Percentiles rank a stretch among this genome's conserved stretches.
phyloP scores from a whole-genome alignment of 2,797 vertebrate species.

The Pelodytes ibericus region DNA sequence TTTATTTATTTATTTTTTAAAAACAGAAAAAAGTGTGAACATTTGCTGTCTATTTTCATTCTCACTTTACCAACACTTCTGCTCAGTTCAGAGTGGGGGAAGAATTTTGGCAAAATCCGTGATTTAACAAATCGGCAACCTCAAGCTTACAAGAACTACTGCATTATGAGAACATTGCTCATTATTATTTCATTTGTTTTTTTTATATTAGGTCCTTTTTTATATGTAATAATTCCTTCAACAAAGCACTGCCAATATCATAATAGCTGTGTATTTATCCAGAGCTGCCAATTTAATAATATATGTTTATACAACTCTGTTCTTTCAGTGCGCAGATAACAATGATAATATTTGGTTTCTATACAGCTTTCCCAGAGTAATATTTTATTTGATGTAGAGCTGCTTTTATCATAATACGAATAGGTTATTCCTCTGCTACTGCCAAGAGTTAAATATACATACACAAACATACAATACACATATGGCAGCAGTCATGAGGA shows the following conservation, averaged over 20 bases:
- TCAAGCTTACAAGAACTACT: constrained; percentile 5
- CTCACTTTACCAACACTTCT: neutral
- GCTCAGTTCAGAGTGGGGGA: neutral
- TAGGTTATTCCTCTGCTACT: constrained; percentile 13
- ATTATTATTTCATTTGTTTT: constrained; percentile 37
- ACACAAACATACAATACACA: constrained; percentile 40
- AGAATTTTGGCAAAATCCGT: constrained; percentile 1
- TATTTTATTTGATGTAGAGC: constrained; percentile 46
- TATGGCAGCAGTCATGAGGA: neutral
- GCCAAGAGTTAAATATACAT: constrained; percentile 30
- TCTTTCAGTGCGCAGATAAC: constrained; percentile 43
- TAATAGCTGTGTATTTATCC: constrained; percentile 44
- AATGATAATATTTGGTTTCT: constrained; percentile 40
- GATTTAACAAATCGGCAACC: neutral
- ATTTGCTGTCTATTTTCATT: neutral
- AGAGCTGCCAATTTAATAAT: constrained; percentile 52
- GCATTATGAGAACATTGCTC: constrained; percentile 27
- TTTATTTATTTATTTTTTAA: neutral
- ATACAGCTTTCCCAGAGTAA: constrained; percentile 34
- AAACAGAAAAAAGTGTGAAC: constrained; percentile 9
- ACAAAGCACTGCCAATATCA: constrained; percentile 33
- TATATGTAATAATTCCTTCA: constrained; percentile 27
- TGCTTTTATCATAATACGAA: constrained; percentile 41
- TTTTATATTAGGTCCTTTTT: constrained; percentile 38
- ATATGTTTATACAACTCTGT: constrained; percentile 48